These are phyloP conservation scores for Sepioteuthis lessoniana DNA, from an alignment of 2,888 invertebrate genomes.

Conservation along the genomic window DNA sequence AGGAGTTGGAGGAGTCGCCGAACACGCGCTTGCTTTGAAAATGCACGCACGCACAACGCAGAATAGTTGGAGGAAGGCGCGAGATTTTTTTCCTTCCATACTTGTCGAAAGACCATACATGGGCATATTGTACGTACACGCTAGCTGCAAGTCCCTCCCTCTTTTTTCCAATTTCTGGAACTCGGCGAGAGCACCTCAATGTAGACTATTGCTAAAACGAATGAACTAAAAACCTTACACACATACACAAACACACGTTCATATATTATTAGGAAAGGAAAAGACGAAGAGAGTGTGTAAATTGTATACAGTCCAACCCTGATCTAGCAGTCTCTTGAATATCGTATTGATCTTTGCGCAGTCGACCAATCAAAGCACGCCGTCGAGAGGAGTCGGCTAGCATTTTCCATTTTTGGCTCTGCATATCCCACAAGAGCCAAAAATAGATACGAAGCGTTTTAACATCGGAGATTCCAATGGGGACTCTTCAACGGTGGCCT, in stretches of 20 bases:
- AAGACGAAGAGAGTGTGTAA: neutral
- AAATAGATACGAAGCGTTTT: conserved; percentile 47
- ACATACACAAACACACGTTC: neutral
- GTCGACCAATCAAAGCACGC: conserved; percentile 38
- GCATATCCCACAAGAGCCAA: conserved; percentile 38
- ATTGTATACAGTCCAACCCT: neutral
- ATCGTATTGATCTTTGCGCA: neutral
- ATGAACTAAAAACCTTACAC: neutral
- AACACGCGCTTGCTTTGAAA: neutral
- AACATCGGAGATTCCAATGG: conserved; percentile 42
- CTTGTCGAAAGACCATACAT: neutral
- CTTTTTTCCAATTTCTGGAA: neutral
- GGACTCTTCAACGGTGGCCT: conserved; percentile 18
- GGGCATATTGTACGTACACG: conserved; percentile 6
- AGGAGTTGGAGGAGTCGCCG: neutral
- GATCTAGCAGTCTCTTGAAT: neutral
- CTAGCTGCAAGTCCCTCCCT: neutral
- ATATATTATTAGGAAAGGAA: neutral
- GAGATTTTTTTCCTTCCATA: neutral
- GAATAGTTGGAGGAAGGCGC: neutral
- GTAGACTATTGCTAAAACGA: neutral
- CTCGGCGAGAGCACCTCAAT: neutral
- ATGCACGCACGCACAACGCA: neutral
- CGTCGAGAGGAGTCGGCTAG: neutral
- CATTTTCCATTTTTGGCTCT: conserved; percentile 44